Evolutionary conservation across 1,140 invertebrate genomes (phyloP).

Genomic region (Atta colombica): DNA sequence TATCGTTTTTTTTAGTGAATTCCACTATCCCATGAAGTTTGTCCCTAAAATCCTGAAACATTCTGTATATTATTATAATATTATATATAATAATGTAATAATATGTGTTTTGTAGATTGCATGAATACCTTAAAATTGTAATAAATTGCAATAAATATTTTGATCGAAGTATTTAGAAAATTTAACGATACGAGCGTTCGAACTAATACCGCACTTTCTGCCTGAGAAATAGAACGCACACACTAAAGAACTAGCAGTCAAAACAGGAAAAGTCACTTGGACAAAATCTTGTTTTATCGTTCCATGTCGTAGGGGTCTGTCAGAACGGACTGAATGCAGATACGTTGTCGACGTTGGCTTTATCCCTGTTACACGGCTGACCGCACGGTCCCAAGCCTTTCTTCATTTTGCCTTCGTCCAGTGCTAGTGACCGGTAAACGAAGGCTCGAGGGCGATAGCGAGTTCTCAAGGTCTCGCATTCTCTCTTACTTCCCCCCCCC

Average conservation of each 20-base stretch:
- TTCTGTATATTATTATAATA: too few relatives aligned
- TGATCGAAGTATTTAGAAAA: background rate
- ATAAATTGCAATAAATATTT: background rate
- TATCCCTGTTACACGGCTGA: constrained; percentile 27
- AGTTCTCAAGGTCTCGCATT: constrained; percentile 13
- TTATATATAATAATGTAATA: too few relatives aligned
- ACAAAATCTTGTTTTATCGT: background rate
- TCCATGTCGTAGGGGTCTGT: constrained; percentile 6
- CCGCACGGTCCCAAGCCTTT: constrained; percentile 18
- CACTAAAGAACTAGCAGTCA: background rate
- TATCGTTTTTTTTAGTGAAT: too few relatives aligned
- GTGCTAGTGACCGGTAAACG: background rate
- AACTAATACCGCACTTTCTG: background rate
- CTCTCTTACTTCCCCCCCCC: background rate
- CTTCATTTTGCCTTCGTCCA: constrained; percentile 36
- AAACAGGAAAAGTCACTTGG: constrained; percentile 3
- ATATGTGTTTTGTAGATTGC: too few relatives aligned
- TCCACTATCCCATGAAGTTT: too few relatives aligned
- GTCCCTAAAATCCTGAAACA: too few relatives aligned
- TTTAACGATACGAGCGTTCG: background rate
- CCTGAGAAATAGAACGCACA: background rate
- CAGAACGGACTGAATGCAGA: constrained; percentile 14
- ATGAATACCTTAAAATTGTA: background rate
- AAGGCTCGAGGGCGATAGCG: constrained; percentile 13
- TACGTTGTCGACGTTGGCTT: background rate